These are phyloP conservation scores for Palythoa grandis DNA, from an alignment of 92 coral and sea anemone genomes.

Conservation along the genomic window DNA sequence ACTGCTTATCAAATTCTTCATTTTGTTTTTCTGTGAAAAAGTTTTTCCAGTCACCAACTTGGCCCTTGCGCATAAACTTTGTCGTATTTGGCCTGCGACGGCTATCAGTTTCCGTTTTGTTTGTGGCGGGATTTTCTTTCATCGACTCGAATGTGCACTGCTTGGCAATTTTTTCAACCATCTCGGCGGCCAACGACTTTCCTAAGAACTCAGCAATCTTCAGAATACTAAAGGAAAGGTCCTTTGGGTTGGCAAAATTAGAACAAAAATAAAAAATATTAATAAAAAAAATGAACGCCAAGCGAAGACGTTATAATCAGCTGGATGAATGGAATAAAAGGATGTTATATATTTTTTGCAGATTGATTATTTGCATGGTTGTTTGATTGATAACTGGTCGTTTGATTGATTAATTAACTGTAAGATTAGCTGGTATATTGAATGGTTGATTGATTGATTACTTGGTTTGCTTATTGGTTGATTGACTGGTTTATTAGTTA, in stretches of 20 bases:
- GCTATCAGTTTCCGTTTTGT: background rate
- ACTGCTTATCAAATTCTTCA: slow-evolving; percentile 36
- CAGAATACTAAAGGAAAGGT: slow-evolving; percentile 25
- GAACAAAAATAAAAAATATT: background rate
- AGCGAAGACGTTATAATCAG: too few relatives aligned
- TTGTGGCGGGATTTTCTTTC: slow-evolving; percentile 38
- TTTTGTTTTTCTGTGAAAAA: slow-evolving; percentile 45
- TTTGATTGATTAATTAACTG: too few relatives aligned
- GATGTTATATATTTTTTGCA: too few relatives aligned
- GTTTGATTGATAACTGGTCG: too few relatives aligned
- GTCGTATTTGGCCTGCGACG: slow-evolving; percentile 19
- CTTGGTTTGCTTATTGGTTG: too few relatives aligned
- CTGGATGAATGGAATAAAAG: too few relatives aligned
- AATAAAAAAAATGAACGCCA: too few relatives aligned
- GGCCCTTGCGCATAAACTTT: slow-evolving; percentile 48
- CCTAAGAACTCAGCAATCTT: slow-evolving; percentile 44
- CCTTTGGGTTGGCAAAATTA: slow-evolving; percentile 5
- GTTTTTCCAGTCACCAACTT: slow-evolving; percentile 44
- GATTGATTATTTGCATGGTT: too few relatives aligned
- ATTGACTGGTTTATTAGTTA: too few relatives aligned
- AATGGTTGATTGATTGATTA: too few relatives aligned
- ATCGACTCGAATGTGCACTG: slow-evolving; percentile 55
- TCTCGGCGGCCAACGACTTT: slow-evolving; percentile 29
- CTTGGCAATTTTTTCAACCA: slow-evolving; percentile 33
- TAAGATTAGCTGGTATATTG: too few relatives aligned